A percentile compares a stretch with the other conserved stretches of the same genome.
phyloP scores from a whole-genome alignment of 2,113 vertebrate species.

The Crotophaga sulcirostris region DNA sequence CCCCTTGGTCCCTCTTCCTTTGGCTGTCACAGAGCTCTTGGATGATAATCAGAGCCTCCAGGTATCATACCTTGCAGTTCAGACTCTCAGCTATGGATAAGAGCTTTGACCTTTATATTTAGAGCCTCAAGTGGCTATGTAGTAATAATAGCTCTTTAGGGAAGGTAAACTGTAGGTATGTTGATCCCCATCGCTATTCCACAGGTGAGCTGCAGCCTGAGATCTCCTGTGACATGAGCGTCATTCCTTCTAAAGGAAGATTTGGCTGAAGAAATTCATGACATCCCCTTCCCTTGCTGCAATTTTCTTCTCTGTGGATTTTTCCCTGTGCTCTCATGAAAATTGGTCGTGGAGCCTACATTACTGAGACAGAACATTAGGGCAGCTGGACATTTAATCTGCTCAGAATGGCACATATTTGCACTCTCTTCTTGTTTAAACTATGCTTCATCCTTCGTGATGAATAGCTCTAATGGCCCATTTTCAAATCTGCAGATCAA shows the following conservation, averaged over 20 bases:
- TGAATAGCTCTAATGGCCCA: not conserved
- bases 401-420: not conserved
- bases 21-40: not conserved
- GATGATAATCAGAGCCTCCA: not conserved
- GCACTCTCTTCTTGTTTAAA: constrained; percentile 27
- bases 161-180: not conserved
- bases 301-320: not conserved
- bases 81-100: not conserved
- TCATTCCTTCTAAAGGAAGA: not conserved
- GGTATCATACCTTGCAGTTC: not conserved
- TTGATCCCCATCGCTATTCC: not conserved
- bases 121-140: not conserved
- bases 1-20: not conserved
- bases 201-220: not conserved
- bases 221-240: not conserved
- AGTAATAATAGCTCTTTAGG: not conserved
- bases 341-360: not conserved
- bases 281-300: not conserved
- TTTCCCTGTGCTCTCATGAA: not conserved
- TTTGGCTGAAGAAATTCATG: not conserved
- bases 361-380: not conserved
- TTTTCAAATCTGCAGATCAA: not conserved
- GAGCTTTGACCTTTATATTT: not conserved
- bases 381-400: not conserved
- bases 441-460: not conserved